phyloP scores from a whole-genome alignment of 2,113 vertebrate species.

The Noctilio leporinus region DNA sequence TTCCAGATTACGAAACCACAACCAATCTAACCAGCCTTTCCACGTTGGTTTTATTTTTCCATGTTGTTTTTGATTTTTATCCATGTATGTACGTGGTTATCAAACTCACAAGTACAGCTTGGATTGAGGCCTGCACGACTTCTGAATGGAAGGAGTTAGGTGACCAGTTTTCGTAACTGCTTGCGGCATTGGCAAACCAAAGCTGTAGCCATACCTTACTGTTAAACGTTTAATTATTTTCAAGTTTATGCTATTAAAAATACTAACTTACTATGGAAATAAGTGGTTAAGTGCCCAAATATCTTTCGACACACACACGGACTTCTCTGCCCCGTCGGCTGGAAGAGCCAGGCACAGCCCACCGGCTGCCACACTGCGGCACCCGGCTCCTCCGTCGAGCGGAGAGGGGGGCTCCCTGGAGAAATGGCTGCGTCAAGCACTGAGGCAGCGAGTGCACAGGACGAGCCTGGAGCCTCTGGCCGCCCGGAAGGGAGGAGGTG shows the following conservation, averaged over 20 bases:
- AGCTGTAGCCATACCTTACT: background rate
- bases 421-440: background rate
- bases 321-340: background rate
- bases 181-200: background rate
- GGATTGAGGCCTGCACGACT: fast-evolving
- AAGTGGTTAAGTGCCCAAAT: background rate
- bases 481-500: background rate
- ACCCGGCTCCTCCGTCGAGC: no score
- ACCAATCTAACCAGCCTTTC: background rate
- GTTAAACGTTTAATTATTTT: background rate
- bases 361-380: no score
- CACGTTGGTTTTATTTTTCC: no score
- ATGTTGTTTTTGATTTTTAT: background rate
- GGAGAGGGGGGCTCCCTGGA: background rate
- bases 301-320: no score
- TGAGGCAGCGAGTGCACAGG: background rate
- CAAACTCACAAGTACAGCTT: fast-evolving
- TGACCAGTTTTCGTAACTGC: background rate
- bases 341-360: background rate
- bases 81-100: fast-evolving
- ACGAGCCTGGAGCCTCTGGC: fast-evolving
- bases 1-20: background rate
- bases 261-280: background rate
- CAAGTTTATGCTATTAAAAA: background rate
- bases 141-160: background rate